Evolutionary conservation across 2,797 vertebrate genomes (phyloP).

Genomic region (Urocyon cinereoargenteus): DNA sequence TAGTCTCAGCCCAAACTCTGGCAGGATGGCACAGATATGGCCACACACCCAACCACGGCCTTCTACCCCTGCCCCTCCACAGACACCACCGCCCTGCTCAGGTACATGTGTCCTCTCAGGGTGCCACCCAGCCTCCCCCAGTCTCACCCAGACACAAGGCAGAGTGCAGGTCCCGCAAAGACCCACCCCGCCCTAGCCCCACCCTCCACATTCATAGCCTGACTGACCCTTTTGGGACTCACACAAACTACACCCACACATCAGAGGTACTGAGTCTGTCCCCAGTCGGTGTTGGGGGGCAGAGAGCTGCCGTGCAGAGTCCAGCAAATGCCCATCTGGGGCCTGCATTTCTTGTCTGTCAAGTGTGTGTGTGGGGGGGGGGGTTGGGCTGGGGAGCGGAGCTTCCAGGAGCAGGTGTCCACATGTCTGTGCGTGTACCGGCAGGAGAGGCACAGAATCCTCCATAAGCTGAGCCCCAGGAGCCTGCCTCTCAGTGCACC

Average conservation of each 20-base stretch:
- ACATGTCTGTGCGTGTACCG: accelerated
- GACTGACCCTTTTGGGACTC: neutral
- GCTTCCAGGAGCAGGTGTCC: neutral
- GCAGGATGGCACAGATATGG: neutral
- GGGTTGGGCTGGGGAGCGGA: accelerated
- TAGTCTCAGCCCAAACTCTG: neutral
- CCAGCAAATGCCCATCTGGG: neutral
- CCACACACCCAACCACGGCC: neutral
- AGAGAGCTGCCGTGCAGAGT: neutral
- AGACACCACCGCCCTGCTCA: neutral
- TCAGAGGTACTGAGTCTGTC: neutral
- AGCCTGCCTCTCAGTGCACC: neutral
- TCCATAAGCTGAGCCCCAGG: neutral
- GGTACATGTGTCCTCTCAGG: neutral
- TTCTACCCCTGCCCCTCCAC: too few relatives aligned
- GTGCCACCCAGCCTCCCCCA: too few relatives aligned
- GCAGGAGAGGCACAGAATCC: neutral
- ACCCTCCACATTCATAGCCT: neutral
- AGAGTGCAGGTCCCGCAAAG: neutral
- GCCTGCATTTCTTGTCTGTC: neutral
- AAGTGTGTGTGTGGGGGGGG: neutral
- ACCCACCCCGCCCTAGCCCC: neutral
- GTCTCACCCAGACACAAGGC: neutral
- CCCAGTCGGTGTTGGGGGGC: neutral
- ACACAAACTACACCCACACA: neutral